Base-by-base conservation (phyloP, 1,140 invertebrate species). In the Tetranychus urticae region DNA sequence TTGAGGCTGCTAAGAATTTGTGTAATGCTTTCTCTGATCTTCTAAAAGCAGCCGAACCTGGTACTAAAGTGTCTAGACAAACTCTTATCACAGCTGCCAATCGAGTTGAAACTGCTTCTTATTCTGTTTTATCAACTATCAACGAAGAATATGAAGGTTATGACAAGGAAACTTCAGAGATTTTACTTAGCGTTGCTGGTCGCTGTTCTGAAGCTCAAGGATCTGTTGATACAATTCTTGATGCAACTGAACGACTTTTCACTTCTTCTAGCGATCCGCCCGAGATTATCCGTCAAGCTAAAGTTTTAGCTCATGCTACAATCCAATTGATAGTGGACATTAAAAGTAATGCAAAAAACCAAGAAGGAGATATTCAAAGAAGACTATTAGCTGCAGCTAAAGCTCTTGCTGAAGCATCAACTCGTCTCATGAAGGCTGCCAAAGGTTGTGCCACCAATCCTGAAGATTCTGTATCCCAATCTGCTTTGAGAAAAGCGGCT, bases 21-120 rank as follows among this genome's bases (percentile, higher is more conserved):
- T 96, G 91, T 68, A 81, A 77, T 36, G 93, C 93, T 1, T 97
- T 99, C 74, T 88, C 83, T 56, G 92, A 97, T 71, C 76, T 99
- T 58, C 78, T 99, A 23, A 86, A 82, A 70, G 88, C 91, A 10
- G 89, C 90, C 0, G 88, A 97, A 69, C 92, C 93, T 0, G 86
- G 88, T 68, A 83, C 82, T 58, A 88, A 86, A 73, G 88, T 93
- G 80, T 85, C 89, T 0, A 78, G 90, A 34, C 89, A 96, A 72
- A 91, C 82, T 70, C 75, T 98, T 5, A 77, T 98, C 14, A 86
- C 87, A 70, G 92, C 93, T 7, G 94, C 93, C 0, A 88, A 86
- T 34, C 81, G 85, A 59, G 89, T 98, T 35, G 93, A 94, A 3
- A 92, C 98, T 71, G 89, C 91, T 0, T 93, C 88, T 47, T 86